Evolutionary conservation across 2,888 invertebrate species (phyloP), one percentile per base, ranked within the genome.

Genomic region (Pristionchus entomophagus): DNA sequence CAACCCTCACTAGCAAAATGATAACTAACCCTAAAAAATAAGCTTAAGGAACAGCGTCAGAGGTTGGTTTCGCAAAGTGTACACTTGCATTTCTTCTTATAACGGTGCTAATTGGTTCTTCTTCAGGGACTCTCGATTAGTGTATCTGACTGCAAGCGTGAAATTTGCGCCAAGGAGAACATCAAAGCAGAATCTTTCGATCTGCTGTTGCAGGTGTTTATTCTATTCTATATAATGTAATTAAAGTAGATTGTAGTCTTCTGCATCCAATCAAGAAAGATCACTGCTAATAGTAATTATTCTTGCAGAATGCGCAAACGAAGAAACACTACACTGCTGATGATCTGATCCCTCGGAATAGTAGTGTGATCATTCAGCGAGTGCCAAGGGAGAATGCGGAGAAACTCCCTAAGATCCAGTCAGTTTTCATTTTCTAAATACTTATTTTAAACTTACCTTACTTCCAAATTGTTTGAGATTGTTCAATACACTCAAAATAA

Each of bases 331-430:
- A 99, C 95, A 96, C 96, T 80, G 96, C 97, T 94, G 97, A 98
- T 93, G 96, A 96, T 78, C 95, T 99, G 90, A 98, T 99, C 93
- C 97, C 98, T 49, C 97, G 99, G 95, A 99, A 99, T 94, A 97
- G 99, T 86, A 98, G 98, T 41, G 95, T 99, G 56, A 96, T 98
- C 90, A 97, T 99, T 89, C 97, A 97, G 73, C 95, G 99, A 93
- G 96, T 99, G 85, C 99, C 99, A 19, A 95, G 97, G 65, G 91
- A 91, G 59, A 91, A 91, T 86, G 91, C 91, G 0, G 88, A 87
- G 22, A 93, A 93, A 84, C 87, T 93, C 69, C 93, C 93, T 12
- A 93, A 93, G 91, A 89, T 93, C 29, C 92, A 91, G 93, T 93
- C 86, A 89, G 92, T 91, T 17, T 19, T 56, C 8, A 14, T 56